Base-by-base conservation (phyloP, 2,888 invertebrate genomes). In the Metacarcinus magister region DNA sequence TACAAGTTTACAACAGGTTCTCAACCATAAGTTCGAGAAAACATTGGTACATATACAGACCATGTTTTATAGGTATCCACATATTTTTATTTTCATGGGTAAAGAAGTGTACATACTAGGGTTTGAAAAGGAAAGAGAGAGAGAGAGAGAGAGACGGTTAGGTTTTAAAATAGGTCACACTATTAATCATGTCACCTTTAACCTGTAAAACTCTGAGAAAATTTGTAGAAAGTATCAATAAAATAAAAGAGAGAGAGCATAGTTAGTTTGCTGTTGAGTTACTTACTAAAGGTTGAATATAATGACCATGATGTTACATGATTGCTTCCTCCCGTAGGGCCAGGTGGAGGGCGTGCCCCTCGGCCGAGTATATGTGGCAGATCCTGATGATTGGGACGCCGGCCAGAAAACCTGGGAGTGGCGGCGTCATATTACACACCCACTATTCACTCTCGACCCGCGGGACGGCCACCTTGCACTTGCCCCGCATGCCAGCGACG, bases 361-460 rank as follows among this genome's bases (percentile, higher is more conserved):
- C 96, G 99, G 99, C 0, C 98, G 99, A 0, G 99, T 99, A 0
- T 99, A 98, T 98, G 99, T 99, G 0, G 98, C 99, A 92, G 99
- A 99, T 98, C 98, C 98, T 0, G 99, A 99, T 97, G 99, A 99
- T 97, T 99, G 99, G 99, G 99, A 99, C 97, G 98, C 99, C 94
- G 98, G 98, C 0, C 99, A 99, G 97, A 99, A 99, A 98, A 98
- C 98, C 19, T 99, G 99, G 97, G 98, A 98, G 97, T 99, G 99
- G 98, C 98, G 98, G 4, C 97, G 97, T 23, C 97, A 97, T 43
- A 97, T 98, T 97, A 98, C 98, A 16, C 94, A 96, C 0, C 97
- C 97, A 4, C 98, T 98, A 97, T 99, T 99, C 97, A 98, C 98
- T 46, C 98, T 99, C 10, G 98, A 99, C 97, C 97, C 98, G 67